Conservation (phyloP, 2,888 invertebrate species). For the Laothoe populi region DNA sequence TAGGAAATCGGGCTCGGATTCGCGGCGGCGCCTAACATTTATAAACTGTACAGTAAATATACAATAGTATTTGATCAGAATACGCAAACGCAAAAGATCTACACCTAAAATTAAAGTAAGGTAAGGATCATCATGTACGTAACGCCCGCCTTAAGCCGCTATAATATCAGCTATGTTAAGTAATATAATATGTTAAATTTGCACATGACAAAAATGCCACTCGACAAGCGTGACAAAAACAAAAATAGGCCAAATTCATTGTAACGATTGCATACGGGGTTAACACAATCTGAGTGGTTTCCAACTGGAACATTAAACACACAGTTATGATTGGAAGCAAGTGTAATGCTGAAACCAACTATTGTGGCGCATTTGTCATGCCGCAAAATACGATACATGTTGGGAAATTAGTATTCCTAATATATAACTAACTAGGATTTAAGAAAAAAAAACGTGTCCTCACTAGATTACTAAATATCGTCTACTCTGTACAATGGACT, state of each 20-base stretch:
- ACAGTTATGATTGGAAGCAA: slow-evolving; percentile 39
- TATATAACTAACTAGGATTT: slow-evolving; percentile 77
- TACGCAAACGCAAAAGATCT: slow-evolving; percentile 79
- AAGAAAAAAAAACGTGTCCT: slow-evolving; percentile 67
- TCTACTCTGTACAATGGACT: slow-evolving; percentile 82
- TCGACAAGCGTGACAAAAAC: slow-evolving; percentile 56
- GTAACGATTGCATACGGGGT: slow-evolving; percentile 69
- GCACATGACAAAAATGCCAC: slow-evolving; percentile 75
- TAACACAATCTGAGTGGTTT: slow-evolving; percentile 67
- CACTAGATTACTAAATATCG: slow-evolving; percentile 75
- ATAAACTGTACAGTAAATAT: slow-evolving; percentile 78
- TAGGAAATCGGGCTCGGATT: slow-evolving; percentile 52
- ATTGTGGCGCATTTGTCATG: slow-evolving; percentile 72
- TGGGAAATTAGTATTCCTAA: slow-evolving; percentile 76
- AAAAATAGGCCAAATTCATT: slow-evolving; percentile 80
- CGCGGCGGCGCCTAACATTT: slow-evolving; percentile 62
- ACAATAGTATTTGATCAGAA: slow-evolving; percentile 81
- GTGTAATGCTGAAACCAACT: slow-evolving; percentile 54
- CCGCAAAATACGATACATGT: slow-evolving; percentile 69
- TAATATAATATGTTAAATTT: slow-evolving; percentile 71
- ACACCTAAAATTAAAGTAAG: slow-evolving; percentile 74
- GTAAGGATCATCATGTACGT: slow-evolving; percentile 70
- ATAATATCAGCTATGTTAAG: slow-evolving; percentile 80
- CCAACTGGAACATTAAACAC: slow-evolving; percentile 41
- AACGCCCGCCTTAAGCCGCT: slow-evolving; percentile 80